Evolutionary conservation across 2,888 invertebrate genomes (phyloP).

Genomic region (Hypomecis atomaria): DNA sequence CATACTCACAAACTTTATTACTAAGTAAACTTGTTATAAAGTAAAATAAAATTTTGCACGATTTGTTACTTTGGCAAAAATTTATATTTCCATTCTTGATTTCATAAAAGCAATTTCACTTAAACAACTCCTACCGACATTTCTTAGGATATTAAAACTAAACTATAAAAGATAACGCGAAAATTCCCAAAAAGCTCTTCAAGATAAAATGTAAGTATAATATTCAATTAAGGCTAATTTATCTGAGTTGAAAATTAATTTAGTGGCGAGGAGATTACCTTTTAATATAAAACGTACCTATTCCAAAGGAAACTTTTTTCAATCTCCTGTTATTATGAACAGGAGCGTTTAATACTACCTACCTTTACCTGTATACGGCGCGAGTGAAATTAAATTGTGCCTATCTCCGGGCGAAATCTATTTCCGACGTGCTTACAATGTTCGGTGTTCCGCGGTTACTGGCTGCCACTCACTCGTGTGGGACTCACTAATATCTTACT

Average conservation of each 20-base stretch:
- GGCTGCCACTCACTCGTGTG: too few relatives aligned
- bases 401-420: conserved; percentile 54
- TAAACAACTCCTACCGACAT: conserved; percentile 1
- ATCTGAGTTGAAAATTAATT: conserved; percentile 34
- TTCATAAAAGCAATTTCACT: not conserved
- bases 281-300: conserved; percentile 30
- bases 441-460: conserved; percentile 53
- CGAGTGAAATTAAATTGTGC: conserved; percentile 45
- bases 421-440: conserved; percentile 60
- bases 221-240: conserved; percentile 31
- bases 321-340: conserved; percentile 41
- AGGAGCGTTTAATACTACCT: conserved; percentile 36
- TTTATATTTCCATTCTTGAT: too few relatives aligned
- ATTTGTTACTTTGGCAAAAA: too few relatives aligned
- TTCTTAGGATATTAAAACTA: conserved; percentile 6
- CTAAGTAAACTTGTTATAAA: too few relatives aligned
- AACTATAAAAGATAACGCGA: conserved; percentile 11
- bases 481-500: too few relatives aligned
- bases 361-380: conserved; percentile 39
- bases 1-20: too few relatives aligned
- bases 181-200: conserved; percentile 13
- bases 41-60: too few relatives aligned
- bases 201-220: conserved; percentile 22
- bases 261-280: conserved; percentile 32
- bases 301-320: conserved; percentile 39